phyloP scores from a whole-genome alignment of 2,113 vertebrate species.

The Verasper variegatus region DNA sequence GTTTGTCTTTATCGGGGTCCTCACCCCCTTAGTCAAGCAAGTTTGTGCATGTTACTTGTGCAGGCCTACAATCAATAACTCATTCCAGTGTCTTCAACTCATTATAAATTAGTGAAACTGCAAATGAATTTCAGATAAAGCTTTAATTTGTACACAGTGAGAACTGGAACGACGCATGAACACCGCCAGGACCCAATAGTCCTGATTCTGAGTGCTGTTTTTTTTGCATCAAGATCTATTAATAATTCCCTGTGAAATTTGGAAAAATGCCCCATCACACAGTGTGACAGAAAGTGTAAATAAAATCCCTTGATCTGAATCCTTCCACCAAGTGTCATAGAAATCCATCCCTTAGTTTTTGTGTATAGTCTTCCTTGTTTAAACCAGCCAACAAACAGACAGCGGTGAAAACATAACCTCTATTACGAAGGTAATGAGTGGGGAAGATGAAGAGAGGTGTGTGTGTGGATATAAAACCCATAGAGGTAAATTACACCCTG shows the following conservation, averaged over 20 bases:
- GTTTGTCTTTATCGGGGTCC: background rate
- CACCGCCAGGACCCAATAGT: background rate
- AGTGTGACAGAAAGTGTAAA: no score
- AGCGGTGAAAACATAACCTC: no score
- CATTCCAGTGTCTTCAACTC: constrained; percentile 41
- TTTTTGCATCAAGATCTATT: no score
- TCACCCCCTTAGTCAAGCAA: background rate
- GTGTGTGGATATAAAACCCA: no score
- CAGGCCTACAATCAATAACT: constrained; percentile 49
- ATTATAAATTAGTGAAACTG: constrained; percentile 40
- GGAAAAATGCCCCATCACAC: no score
- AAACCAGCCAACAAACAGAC: no score
- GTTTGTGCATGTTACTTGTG: constrained; percentile 10
- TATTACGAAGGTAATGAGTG: background rate
- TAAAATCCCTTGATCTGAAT: no score
- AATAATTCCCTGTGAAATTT: no score
- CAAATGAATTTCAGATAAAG: constrained; percentile 36
- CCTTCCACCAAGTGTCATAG: no score
- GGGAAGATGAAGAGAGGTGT: background rate
- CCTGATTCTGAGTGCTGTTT: background rate
- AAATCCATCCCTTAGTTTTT: no score
- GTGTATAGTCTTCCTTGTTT: no score
- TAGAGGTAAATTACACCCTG: background rate
- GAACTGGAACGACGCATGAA: background rate
- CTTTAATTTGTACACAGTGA: constrained; percentile 14